Percentiles rank a stretch among this genome's conserved stretches.
Evolutionary conservation across 2,797 vertebrate genomes (phyloP).

Genomic region (Lutjanus campechanus): DNA sequence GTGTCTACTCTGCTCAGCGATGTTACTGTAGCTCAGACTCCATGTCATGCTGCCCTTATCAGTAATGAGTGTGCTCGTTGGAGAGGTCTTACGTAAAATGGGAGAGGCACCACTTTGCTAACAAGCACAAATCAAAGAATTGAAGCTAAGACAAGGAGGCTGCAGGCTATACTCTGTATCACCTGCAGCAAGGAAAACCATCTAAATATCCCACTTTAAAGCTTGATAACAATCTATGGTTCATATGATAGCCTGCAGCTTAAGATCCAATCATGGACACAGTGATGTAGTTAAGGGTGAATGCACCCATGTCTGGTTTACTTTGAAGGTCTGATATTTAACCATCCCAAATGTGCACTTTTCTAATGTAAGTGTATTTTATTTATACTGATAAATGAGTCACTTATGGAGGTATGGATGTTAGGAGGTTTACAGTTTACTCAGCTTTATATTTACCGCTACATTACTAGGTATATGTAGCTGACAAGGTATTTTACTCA

Average conservation of each 20-base stretch:
- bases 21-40: constrained; percentile 56
- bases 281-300: background rate
- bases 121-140: constrained; percentile 56
- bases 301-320: background rate
- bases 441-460: background rate
- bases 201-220: background rate
- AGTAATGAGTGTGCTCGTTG: constrained; percentile 63
- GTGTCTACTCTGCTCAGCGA: constrained; percentile 28
- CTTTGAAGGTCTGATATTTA: background rate
- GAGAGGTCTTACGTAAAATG: constrained; percentile 71
- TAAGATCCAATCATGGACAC: background rate
- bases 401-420: background rate
- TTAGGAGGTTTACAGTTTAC: background rate
- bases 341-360: background rate
- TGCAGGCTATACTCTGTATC: constrained; percentile 10
- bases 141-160: constrained; percentile 18
- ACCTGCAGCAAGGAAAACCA: background rate
- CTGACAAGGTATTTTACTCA: constrained; percentile 15
- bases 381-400: background rate
- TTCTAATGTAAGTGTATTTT: background rate
- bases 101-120: constrained; percentile 59
- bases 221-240: background rate
- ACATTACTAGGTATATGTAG: background rate
- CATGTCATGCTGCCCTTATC: constrained; percentile 71
- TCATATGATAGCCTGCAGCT: background rate